These are phyloP conservation scores for Propithecus coquereli DNA, from an alignment of 2,113 vertebrate species.

Conservation along the genomic window DNA sequence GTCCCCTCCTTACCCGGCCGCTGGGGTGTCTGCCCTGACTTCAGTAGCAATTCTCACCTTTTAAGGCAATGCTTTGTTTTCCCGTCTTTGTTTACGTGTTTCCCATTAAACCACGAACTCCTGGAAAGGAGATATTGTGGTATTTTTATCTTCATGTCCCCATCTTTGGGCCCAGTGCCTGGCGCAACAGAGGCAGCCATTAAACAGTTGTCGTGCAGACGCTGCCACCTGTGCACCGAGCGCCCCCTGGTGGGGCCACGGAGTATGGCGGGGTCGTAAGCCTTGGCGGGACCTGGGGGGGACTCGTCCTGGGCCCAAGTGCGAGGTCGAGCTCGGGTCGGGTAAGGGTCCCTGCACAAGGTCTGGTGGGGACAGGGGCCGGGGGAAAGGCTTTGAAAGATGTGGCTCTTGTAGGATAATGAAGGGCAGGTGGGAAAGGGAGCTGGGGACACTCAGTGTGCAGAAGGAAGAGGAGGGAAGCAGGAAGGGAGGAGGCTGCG, in stretches of 20 bases:
- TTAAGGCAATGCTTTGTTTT: neutral
- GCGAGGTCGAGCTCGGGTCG: neutral
- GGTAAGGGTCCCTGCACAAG: neutral
- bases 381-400: neutral
- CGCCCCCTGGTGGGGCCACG: neutral
- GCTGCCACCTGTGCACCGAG: neutral
- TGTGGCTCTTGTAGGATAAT: neutral
- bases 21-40: neutral
- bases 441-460: fast-evolving
- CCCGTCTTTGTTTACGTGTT: neutral
- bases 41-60: neutral
- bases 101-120: neutral
- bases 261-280: fast-evolving
- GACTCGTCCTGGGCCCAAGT: too few relatives aligned
- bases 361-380: neutral
- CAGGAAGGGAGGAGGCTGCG: neutral
- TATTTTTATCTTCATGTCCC: neutral
- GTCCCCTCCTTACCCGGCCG: neutral
- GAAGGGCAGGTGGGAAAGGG: neutral
- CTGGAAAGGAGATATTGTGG: neutral
- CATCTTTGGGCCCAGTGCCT: neutral
- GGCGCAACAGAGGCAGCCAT: fast-evolving
- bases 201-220: neutral
- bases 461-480: neutral
- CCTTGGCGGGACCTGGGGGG: too few relatives aligned